phyloP scores from a whole-genome alignment of 2,888 invertebrate genomes.

The Tetheella fluctuosa region DNA sequence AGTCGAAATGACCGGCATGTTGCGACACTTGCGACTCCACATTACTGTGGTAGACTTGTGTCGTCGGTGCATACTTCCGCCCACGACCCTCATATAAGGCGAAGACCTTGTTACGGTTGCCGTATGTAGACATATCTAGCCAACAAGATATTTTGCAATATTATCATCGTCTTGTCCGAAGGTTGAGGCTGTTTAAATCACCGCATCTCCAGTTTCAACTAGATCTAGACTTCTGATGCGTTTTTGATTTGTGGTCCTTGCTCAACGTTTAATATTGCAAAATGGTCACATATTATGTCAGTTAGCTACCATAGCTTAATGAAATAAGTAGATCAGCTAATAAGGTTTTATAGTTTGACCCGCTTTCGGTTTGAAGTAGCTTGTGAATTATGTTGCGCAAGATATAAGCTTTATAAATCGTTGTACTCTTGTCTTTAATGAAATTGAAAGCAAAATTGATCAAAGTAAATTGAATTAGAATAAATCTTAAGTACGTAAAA shows the following conservation, averaged over 20 bases:
- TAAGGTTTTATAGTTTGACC: background rate
- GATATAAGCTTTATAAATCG: conserved; percentile 29
- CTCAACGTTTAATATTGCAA: conserved; percentile 36
- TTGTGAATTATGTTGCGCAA: conserved; percentile 11
- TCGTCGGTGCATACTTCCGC: conserved; percentile 67
- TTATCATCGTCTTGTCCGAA: conserved; percentile 53
- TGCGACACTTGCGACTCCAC: conserved; percentile 50
- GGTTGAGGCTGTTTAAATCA: conserved; percentile 55
- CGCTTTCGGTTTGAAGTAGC: conserved; percentile 4
- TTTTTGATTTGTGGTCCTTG: conserved; percentile 65
- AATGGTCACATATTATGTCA: conserved; percentile 26
- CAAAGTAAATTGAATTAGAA: conserved; percentile 49
- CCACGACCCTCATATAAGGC: conserved; percentile 68
- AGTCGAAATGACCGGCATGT: conserved; percentile 20
- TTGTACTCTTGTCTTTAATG: conserved; percentile 45
- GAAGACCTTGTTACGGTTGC: conserved; percentile 67
- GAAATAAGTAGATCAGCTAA: conserved; percentile 5
- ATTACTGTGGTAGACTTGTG: conserved; percentile 36
- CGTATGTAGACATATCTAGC: conserved; percentile 60
- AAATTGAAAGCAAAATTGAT: conserved; percentile 56
- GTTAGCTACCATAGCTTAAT: conserved; percentile 12
- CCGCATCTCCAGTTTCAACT: conserved; percentile 47
- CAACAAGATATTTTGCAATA: conserved; percentile 55
- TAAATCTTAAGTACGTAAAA: conserved; percentile 43
- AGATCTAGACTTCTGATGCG: conserved; percentile 52